phyloP scores from a whole-genome alignment of 2,888 invertebrate species.

The Heliconius erato region DNA sequence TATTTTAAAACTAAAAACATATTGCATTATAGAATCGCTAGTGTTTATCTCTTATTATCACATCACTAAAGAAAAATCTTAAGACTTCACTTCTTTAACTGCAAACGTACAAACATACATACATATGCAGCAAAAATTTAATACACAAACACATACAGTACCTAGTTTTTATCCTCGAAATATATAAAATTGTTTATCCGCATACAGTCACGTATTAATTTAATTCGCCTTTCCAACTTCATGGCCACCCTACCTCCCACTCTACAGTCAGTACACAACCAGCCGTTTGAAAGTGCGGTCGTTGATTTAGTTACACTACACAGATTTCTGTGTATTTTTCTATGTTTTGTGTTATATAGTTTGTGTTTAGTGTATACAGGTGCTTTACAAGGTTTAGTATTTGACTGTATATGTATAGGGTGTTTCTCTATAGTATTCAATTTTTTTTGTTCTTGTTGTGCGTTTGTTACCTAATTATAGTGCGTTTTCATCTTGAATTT shows the following conservation, averaged over 20 bases:
- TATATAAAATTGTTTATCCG: conserved; percentile 28
- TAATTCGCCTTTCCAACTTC: conserved; percentile 33
- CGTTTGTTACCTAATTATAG: not conserved
- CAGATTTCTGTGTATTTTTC: not conserved
- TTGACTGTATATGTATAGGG: not conserved
- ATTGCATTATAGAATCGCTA: not conserved
- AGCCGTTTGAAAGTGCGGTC: conserved; percentile 48
- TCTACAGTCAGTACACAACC: conserved; percentile 42
- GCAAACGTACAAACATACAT: not conserved
- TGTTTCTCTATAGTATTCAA: not conserved
- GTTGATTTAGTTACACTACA: not conserved
- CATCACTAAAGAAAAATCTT: not conserved
- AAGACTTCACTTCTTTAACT: not conserved
- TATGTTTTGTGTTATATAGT: conserved; percentile 24
- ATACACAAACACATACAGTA: not conserved
- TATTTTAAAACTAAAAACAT: not conserved
- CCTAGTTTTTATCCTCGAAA: conserved; percentile 31
- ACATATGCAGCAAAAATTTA: not conserved
- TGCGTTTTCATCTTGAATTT: conserved; percentile 3
- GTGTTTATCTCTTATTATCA: not conserved
- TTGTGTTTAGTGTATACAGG: conserved; percentile 16
- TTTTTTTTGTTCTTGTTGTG: not conserved
- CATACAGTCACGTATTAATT: conserved; percentile 31
- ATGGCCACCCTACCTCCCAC: conserved; percentile 54
- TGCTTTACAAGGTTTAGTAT: conserved; percentile 22